phyloP scores from a whole-genome alignment of 2,888 invertebrate species.

The Pharmacophagus antenor region DNA sequence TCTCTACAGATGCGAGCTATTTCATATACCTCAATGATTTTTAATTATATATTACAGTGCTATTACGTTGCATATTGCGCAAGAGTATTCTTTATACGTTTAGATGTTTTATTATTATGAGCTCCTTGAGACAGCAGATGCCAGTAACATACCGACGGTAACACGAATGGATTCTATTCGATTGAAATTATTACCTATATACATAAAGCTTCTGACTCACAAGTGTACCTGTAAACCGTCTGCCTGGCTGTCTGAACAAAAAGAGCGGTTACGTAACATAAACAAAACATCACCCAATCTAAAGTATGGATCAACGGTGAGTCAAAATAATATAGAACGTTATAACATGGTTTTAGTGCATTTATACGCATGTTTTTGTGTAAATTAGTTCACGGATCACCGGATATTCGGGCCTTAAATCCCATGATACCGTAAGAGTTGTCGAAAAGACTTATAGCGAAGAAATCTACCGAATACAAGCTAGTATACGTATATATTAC shows the following conservation, averaged over 20 bases:
- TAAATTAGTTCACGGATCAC: no score
- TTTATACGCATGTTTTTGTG: constrained; percentile 4
- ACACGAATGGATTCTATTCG: constrained; percentile 4
- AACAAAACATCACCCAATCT: constrained; percentile 17
- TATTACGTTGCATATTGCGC: constrained; percentile 53
- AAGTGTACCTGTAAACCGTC: constrained; percentile 28
- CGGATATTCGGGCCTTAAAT: no score
- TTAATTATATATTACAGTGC: constrained; percentile 60
- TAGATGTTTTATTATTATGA: constrained; percentile 39
- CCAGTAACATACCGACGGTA: neutral
- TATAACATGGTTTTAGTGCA: constrained; percentile 7
- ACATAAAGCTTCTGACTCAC: constrained; percentile 25
- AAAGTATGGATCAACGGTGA: constrained; percentile 24
- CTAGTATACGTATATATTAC: no score
- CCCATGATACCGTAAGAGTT: no score
- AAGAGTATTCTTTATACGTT: constrained; percentile 45
- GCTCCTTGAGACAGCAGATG: constrained; percentile 23
- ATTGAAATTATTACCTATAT: constrained; percentile 22
- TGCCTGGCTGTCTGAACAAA: constrained; percentile 29
- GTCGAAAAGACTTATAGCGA: no score
- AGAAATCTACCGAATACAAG: no score
- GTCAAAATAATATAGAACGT: constrained; percentile 24
- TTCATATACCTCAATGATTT: constrained; percentile 33
- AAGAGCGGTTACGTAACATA: constrained; percentile 28
- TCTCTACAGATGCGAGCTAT: constrained; percentile 17